Conservation (phyloP, 2,888 invertebrate genomes). For the Drosophila diplacantha region DNA sequence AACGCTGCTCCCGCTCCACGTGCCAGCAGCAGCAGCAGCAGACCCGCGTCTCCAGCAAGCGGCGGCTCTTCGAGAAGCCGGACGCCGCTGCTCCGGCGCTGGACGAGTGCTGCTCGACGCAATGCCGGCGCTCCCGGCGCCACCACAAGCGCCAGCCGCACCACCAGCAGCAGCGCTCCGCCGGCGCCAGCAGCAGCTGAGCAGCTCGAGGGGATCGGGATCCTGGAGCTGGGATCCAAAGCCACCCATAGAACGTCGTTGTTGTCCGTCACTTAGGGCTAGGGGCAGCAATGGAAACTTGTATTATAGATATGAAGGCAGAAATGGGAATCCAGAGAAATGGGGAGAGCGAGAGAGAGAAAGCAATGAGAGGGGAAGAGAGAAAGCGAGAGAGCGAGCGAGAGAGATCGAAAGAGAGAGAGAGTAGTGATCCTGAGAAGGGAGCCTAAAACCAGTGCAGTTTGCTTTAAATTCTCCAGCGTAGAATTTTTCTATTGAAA, state of each 20-base stretch:
- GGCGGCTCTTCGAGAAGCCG: constrained; percentile 81
- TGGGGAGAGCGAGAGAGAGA: constrained; percentile 9
- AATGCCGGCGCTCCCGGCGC: constrained; percentile 76
- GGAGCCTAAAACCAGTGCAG: constrained; percentile 59
- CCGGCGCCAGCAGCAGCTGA: constrained; percentile 27
- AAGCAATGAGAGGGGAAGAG: background rate
- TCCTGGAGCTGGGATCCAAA: constrained; percentile 13
- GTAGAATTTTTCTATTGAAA: constrained; percentile 56
- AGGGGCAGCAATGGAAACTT: constrained; percentile 46
- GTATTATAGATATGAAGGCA: constrained; percentile 47
- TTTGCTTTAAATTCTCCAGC: constrained; percentile 63
- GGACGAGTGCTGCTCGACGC: constrained; percentile 77
- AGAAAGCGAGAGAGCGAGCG: background rate
- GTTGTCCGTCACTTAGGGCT: constrained; percentile 16
- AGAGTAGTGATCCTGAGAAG: constrained; percentile 15
- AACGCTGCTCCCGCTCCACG: constrained; percentile 79
- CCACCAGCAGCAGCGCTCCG: constrained; percentile 55
- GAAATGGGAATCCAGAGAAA: constrained; percentile 11
- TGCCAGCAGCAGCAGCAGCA: constrained; percentile 75
- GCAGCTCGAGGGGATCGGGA: constrained; percentile 11
- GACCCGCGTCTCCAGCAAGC: constrained; percentile 68
- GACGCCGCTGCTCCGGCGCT: constrained; percentile 78
- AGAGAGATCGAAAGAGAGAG: constrained; percentile 10
- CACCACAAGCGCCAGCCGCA: constrained; percentile 75
- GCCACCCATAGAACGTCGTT: constrained; percentile 21